phyloP scores from a whole-genome alignment of 2,113 vertebrate genomes.

The Xyliphius kryptos region DNA sequence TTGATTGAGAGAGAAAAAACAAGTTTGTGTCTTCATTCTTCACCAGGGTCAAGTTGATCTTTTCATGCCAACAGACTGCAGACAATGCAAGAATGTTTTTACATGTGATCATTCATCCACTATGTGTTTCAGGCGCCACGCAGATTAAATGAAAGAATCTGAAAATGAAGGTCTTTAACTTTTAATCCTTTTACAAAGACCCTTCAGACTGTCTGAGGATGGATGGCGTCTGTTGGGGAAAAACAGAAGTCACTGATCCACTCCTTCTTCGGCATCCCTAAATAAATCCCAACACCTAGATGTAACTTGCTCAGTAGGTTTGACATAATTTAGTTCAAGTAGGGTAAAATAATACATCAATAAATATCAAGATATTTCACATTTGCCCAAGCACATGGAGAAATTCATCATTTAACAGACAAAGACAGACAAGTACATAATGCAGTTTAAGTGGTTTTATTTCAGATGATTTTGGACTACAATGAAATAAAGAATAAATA shows the following conservation, averaged over 20 bases:
- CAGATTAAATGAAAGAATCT: slow-evolving; percentile 91
- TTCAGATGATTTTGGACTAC: slow-evolving; percentile 79
- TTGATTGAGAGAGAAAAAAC: slow-evolving; percentile 30
- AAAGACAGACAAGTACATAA: no score
- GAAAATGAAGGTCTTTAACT: slow-evolving; percentile 89
- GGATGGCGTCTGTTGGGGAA: slow-evolving; percentile 69
- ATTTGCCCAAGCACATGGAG: no score
- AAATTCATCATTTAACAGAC: no score
- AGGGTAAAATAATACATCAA: no score
- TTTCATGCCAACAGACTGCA: slow-evolving; percentile 74
- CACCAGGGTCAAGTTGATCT: slow-evolving; percentile 78
- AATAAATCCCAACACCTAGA: no score
- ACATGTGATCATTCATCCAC: slow-evolving; percentile 82
- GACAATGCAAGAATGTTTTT: slow-evolving; percentile 80
- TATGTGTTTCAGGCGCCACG: slow-evolving; percentile 86
- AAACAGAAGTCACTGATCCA: slow-evolving; percentile 37
- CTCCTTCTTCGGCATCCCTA: no score
- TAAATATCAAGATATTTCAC: no score
- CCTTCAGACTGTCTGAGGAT: slow-evolving; percentile 80
- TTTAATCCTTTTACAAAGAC: slow-evolving; percentile 94
- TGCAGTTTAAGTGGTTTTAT: slow-evolving; percentile 81
- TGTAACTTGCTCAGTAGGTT: no score
- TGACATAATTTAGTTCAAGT: no score
- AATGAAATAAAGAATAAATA: slow-evolving; percentile 90
- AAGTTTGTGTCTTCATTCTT: slow-evolving; percentile 71